Evolutionary conservation across 2,888 invertebrate genomes (phyloP), one percentile per base, ranked within the genome.

Genomic region (Junonia oenone): DNA sequence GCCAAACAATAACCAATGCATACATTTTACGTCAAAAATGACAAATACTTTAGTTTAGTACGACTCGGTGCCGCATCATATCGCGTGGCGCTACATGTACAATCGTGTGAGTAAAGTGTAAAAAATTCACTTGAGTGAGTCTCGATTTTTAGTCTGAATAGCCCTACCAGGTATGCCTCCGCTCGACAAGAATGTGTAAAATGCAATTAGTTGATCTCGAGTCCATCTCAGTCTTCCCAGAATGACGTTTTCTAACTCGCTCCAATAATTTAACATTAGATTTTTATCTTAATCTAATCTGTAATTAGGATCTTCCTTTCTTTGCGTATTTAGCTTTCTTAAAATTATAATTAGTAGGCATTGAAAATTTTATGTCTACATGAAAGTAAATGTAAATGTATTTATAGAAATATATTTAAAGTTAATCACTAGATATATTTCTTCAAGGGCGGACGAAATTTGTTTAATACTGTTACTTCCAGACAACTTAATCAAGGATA

Each of bases 141-240:
- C 8, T 4, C 2, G 14, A 13, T 35, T 2, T 35, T 35, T 35
- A 13, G 8, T 35, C n/a, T 6, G 6, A 35, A 13, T 4, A 13
- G 35, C 13, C 13, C n/a, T n/a, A 14, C 3, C n/a, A 37, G 31
- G 26, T 27, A 49, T 40, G 14, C 33, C n/a, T 26, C 56, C 49
- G 50, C 11, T 19, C 49, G 33, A 15, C 43, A 59, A 47, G 56
- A 59, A 59, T 56, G 53, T 56, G 47, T 45, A 53, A 53, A 59
- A 59, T 56, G 59, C 56, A 56, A 56, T 59, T 51, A 59, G 43
- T 43, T 45, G 56, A 53, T 56, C 53, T 13, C n/a, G 15, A 43
- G 35, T 13, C 37, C 43, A 40, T 56, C 50, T 40, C 49, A 29
- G 26, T 43, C 11, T 57, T 54, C 57, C 38, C 48, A 47, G 54